These are phyloP conservation scores for Danio albolineatus DNA, from an alignment of 2,797 vertebrate species.

Conservation along the genomic window DNA sequence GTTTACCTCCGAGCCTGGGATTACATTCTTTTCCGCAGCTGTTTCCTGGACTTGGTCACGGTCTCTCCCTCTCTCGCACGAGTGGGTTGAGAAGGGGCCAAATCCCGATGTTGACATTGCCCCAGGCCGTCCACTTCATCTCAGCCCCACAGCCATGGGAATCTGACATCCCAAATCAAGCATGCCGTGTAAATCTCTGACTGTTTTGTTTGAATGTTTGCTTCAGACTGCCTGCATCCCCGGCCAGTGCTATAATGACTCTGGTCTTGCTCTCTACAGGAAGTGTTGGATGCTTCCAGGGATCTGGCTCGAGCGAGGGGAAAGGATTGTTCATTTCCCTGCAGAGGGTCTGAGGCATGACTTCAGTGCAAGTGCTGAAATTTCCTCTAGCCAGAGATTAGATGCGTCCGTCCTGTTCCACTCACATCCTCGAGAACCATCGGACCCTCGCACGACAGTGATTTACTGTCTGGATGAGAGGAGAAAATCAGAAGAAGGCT, in stretches of 20 bases:
- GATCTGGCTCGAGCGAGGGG: constrained; percentile 37
- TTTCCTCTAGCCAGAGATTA: constrained; percentile 10
- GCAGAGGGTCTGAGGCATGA: constrained; percentile 27
- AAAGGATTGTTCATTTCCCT: constrained; percentile 39
- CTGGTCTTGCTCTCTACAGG: constrained; percentile 46
- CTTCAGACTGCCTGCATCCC: constrained; percentile 38
- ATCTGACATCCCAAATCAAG: constrained; percentile 46
- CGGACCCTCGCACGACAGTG: constrained; percentile 47
- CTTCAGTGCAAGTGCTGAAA: constrained; percentile 14
- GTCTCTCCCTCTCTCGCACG: constrained; percentile 58
- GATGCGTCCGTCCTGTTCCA: constrained; percentile 8
- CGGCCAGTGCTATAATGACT: constrained; percentile 48
- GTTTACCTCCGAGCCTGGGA: constrained; percentile 52
- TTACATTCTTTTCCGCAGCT: constrained; percentile 20
- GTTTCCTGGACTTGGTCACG: constrained; percentile 67
- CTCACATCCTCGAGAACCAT: constrained; percentile 8
- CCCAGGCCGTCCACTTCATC: constrained; percentile 38
- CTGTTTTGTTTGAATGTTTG: constrained; percentile 64
- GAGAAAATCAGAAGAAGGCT: constrained; percentile 56
- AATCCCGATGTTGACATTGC: constrained; percentile 48
- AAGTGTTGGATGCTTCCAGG: constrained; percentile 58
- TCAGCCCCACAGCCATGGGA: constrained; percentile 42
- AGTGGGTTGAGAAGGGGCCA: constrained; percentile 54
- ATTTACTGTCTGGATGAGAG: constrained; percentile 69
- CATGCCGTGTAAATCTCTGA: constrained; percentile 28